These are phyloP conservation scores for Idaea straminata DNA, from an alignment of 2,888 invertebrate genomes.

Conservation along the genomic window DNA sequence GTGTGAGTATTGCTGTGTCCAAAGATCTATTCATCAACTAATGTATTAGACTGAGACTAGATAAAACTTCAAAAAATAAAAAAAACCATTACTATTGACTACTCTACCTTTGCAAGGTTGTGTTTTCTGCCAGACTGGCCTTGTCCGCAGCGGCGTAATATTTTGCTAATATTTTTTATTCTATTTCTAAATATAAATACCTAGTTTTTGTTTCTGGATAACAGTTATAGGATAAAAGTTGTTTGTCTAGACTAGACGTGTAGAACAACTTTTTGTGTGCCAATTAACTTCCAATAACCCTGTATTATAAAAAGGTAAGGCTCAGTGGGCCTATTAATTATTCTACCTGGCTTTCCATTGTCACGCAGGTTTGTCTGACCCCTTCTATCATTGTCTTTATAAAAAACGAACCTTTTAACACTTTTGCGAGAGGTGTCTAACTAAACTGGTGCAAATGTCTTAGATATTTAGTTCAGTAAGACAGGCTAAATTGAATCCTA, in stretches of 20 bases:
- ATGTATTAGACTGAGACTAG: background rate
- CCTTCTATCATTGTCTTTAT: slow-evolving; percentile 12
- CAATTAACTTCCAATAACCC: slow-evolving; percentile 1
- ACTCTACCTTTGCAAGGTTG: too few species aligned
- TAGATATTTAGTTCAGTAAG: slow-evolving; percentile 33
- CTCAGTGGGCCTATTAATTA: slow-evolving; percentile 51
- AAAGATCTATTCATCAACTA: background rate
- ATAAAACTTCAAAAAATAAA: too few species aligned
- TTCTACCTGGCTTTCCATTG: slow-evolving; percentile 50
- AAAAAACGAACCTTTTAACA: slow-evolving; percentile 9
- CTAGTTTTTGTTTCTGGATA: too few species aligned
- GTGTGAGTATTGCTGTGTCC: background rate
- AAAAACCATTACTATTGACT: too few species aligned
- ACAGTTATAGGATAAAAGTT: too few species aligned
- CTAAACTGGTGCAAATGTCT: slow-evolving; percentile 23
- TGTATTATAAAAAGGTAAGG: slow-evolving; percentile 18
- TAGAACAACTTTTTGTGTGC: background rate
- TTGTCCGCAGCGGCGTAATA: too few species aligned
- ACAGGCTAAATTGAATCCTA: slow-evolving; percentile 14
- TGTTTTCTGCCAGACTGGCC: too few species aligned
- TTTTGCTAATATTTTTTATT: too few species aligned
- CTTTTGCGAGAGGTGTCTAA: slow-evolving; percentile 36
- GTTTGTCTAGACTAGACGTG: background rate
- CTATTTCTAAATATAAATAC: too few species aligned
- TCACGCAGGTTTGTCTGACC: slow-evolving; percentile 18